Percentiles rank a stretch among this genome's conserved stretches.
These are phyloP conservation scores for Corythornis vintsioides DNA, from an alignment of 2,113 vertebrate genomes.

Conservation along the genomic window DNA sequence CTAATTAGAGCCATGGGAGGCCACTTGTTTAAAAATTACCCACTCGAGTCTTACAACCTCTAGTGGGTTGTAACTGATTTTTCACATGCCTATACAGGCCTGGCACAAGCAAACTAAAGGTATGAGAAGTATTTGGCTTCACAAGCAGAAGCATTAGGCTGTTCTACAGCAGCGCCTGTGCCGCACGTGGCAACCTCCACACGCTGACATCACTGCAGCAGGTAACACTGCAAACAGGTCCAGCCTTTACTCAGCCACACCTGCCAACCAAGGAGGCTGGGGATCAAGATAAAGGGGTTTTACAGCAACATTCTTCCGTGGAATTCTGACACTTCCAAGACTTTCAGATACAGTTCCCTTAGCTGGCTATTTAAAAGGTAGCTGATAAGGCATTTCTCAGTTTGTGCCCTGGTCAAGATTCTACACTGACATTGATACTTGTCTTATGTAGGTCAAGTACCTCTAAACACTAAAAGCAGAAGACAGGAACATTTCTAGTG, in stretches of 20 bases:
- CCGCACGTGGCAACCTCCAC: rapidly evolving
- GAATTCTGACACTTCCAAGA: neutral
- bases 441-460: rapidly evolving
- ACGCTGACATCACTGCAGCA: neutral
- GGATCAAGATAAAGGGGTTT: neutral
- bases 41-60: neutral
- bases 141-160: rapidly evolving
- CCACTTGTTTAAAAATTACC: neutral
- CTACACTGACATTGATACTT: neutral
- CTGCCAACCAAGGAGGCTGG: neutral
- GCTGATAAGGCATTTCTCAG: neutral
- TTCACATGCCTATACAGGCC: neutral
- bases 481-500: neutral
- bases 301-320: neutral
- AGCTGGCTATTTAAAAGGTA: neutral
- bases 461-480: neutral
- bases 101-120: neutral
- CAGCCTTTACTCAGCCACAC: rapidly evolving
- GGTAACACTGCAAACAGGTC: no score
- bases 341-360: neutral
- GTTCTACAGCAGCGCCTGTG: neutral
- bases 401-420: neutral
- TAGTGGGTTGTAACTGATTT: neutral
- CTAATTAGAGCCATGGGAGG: neutral
- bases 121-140: neutral